Evolutionary conservation across 2,888 invertebrate species (phyloP), one percentile per base, ranked within the genome.

Genomic region (Himalopsyche anomala): DNA sequence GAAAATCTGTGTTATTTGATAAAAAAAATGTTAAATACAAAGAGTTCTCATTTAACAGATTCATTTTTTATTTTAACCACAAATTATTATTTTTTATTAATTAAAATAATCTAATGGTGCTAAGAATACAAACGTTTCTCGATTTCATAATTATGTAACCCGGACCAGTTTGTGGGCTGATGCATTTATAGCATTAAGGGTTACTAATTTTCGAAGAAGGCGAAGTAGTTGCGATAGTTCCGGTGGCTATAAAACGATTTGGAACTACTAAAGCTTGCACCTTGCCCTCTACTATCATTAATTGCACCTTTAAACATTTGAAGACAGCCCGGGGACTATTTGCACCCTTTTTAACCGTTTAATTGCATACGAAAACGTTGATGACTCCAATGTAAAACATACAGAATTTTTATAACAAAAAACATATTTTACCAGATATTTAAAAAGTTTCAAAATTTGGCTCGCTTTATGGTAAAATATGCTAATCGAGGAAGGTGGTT

Each of bases 321-420:
- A 86, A 81, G 42, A 83, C 55, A 45, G 84, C 86, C 84, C 42
- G 79, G 62, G 80, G 86, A 81, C 55, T 82, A 51, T 80, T 81
- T 82, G 82, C 84, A 84, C 84, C 84, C 86, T 45, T 74, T 80
- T 84, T 74, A 85, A 87, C 82, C 82, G 85, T 87, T 83, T 85
- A 85, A 87, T 87, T 85, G 83, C 82, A 80, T 19, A 62, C 28
- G 19, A 62, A 28, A 62, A 28, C 62, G n/a, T n/a, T 62, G 62
- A 62, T 62, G 62, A 62, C 62, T 62, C 15, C 19, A 19, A 62
- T 62, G 28, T 19, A 62, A 62, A 62, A 62, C 62, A 62, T 62
- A 62, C 62, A 62, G 28, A 12, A 51, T 51, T 51, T 51, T 51
- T 51, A 15, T 2, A 5, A 19, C 8, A 62, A 19, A 62, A 62